Conservation (phyloP, 2,113 vertebrate species). For the Clarias gariepinus region DNA sequence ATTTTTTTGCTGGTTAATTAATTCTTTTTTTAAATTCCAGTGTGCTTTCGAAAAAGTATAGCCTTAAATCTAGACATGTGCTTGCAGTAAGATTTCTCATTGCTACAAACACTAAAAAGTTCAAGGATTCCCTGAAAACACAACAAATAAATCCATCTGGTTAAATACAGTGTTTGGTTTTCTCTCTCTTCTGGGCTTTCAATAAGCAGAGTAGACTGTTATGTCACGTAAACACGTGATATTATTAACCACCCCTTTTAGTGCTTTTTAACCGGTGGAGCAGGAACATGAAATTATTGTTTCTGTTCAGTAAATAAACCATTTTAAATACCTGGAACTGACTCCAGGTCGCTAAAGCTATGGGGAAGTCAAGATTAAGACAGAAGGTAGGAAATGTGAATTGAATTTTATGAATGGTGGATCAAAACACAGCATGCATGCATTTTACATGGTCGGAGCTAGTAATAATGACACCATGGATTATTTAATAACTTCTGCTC, state of each 20-base stretch:
- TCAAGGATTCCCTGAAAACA: no score
- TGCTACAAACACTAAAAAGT: neutral
- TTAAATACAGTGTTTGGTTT: neutral
- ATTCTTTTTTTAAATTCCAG: no score
- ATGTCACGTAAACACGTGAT: neutral
- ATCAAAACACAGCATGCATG: neutral
- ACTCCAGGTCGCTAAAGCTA: neutral
- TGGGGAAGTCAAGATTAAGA: neutral
- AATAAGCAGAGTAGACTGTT: neutral
- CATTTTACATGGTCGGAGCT: neutral
- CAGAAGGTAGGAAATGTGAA: neutral
- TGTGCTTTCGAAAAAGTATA: neutral
- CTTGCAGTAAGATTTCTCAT: no score
- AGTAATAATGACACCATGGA: neutral
- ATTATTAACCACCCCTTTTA: neutral
- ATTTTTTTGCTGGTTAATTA: neutral
- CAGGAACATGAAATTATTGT: neutral
- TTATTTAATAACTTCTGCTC: neutral
- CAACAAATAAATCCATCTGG: neutral
- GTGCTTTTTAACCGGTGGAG: neutral
- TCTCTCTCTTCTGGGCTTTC: neutral
- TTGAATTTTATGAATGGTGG: neutral
- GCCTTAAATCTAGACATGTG: neutral
- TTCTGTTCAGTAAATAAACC: neutral
- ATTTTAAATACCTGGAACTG: neutral